phyloP scores from a whole-genome alignment of 1,140 invertebrate species.

The Stratiolaelaps scimitus region DNA sequence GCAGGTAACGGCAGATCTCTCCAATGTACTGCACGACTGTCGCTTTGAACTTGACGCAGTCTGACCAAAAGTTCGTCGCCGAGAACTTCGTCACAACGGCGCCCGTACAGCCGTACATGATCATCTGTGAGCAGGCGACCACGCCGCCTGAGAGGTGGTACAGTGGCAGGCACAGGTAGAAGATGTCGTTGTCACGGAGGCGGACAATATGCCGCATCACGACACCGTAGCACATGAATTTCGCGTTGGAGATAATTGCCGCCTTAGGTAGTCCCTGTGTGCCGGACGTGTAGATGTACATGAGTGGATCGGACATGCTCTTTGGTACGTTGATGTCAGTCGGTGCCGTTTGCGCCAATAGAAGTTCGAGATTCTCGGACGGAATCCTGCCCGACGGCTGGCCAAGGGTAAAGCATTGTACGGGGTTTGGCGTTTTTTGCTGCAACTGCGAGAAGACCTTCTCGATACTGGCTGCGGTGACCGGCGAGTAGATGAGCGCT shows the following conservation, averaged over 20 bases:
- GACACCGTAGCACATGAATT: constrained; percentile 19
- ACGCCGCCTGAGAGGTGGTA: constrained; percentile 88
- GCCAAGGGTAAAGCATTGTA: constrained; percentile 2
- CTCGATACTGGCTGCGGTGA: constrained; percentile 30
- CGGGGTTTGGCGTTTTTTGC: not conserved
- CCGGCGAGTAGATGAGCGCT: constrained; percentile 37
- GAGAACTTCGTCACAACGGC: constrained; percentile 88
- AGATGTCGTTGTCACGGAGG: constrained; percentile 52
- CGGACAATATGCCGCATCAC: constrained; percentile 42
- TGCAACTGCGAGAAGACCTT: not conserved
- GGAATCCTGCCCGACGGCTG: not conserved
- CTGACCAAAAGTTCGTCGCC: constrained; percentile 83
- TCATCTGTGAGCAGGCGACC: constrained; percentile 63
- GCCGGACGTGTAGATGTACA: constrained; percentile 81
- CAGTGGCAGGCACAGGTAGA: constrained; percentile 78
- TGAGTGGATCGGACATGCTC: constrained; percentile 33
- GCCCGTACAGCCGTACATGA: constrained; percentile 68
- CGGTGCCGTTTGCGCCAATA: not conserved
- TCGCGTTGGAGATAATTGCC: constrained; percentile 51
- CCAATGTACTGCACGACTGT: constrained; percentile 92
- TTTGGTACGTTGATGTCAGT: not conserved
- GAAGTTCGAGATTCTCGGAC: constrained; percentile 4
- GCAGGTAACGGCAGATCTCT: constrained; percentile 89
- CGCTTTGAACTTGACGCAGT: constrained; percentile 83
- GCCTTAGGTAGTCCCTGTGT: constrained; percentile 85